Percentiles rank a stretch among this genome's conserved stretches.
phyloP scores from a whole-genome alignment of 2,113 vertebrate species.

The Hoplias malabaricus region DNA sequence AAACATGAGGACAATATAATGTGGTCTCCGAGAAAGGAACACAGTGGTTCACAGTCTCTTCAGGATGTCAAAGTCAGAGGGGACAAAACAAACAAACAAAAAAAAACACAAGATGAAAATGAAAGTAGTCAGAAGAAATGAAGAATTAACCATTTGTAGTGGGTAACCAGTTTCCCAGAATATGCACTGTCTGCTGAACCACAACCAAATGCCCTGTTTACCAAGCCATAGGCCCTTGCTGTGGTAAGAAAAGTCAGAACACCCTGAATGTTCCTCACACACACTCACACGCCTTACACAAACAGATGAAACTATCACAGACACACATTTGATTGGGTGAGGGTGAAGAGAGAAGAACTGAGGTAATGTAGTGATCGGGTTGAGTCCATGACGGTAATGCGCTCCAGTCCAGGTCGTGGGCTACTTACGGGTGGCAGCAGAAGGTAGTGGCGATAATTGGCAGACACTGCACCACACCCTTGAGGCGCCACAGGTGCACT shows the following conservation, averaged over 20 bases:
- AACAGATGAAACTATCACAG: not conserved
- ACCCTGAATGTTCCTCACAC: constrained; percentile 21
- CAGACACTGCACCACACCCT: constrained; percentile 79
- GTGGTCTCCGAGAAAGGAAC: not conserved
- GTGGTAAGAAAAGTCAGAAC: constrained; percentile 1
- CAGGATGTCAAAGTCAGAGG: too few relatives aligned
- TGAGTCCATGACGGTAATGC: constrained; percentile 33
- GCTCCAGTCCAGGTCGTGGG: constrained; percentile 41
- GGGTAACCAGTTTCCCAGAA: not conserved
- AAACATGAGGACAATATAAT: not conserved
- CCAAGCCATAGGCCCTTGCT: constrained; percentile 25
- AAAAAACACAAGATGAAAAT: constrained; percentile 8
- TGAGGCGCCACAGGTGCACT: constrained; percentile 78
- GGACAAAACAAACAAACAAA: not conserved
- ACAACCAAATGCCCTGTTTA: not conserved
- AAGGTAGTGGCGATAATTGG: constrained; percentile 82
- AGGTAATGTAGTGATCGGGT: constrained; percentile 40
- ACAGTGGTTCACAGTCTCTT: not conserved
- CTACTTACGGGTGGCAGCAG: constrained; percentile 86
- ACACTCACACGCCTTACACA: not conserved
- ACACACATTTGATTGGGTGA: constrained; percentile 32
- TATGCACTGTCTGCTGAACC: not conserved
- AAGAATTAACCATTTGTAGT: constrained; percentile 33
- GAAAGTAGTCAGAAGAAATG: not conserved
- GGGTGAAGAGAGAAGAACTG: constrained; percentile 19